These are phyloP conservation scores for Lampris incognitus DNA, from an alignment of 2,113 vertebrate genomes.

Conservation along the genomic window DNA sequence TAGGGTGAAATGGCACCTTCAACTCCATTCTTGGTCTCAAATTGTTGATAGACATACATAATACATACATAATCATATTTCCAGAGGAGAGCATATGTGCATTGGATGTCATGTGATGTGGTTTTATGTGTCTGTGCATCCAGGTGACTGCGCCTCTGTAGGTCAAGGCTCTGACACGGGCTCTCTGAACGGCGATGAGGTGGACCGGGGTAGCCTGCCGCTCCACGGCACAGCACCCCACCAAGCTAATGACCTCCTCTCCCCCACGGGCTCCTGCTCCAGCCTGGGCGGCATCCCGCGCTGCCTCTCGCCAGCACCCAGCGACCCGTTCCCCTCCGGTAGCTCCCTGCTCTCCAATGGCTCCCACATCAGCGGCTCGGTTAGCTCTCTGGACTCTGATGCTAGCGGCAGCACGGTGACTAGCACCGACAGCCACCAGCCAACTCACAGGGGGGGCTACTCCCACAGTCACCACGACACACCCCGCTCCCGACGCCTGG, in stretches of 20 bases:
- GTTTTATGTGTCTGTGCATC: background rate
- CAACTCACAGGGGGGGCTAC: conserved; percentile 50
- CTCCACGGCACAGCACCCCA: conserved; percentile 65
- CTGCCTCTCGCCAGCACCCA: conserved; percentile 81
- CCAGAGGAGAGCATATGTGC: background rate
- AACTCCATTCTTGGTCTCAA: background rate
- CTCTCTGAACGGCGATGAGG: conserved; percentile 83
- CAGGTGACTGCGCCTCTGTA: conserved; percentile 62
- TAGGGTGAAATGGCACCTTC: conserved; percentile 37
- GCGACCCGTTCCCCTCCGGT: conserved; percentile 85
- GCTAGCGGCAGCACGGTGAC: conserved; percentile 84
- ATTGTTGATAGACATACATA: too few relatives aligned
- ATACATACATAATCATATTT: too few relatives aligned
- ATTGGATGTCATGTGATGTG: background rate
- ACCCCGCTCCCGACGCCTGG: conserved; percentile 68
- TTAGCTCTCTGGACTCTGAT: conserved; percentile 85
- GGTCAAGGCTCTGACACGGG: conserved; percentile 76
- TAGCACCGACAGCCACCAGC: conserved; percentile 81
- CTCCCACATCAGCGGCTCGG: conserved; percentile 86
- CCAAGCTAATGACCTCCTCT: conserved; percentile 72
- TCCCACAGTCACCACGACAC: conserved; percentile 66
- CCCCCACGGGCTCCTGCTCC: conserved; percentile 82
- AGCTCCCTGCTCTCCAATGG: conserved; percentile 86
- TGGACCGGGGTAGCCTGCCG: conserved; percentile 67
- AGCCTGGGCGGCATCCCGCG: conserved; percentile 82